Evolutionary conservation across 2,797 vertebrate species (phyloP).

Genomic region (Lutjanus campechanus): DNA sequence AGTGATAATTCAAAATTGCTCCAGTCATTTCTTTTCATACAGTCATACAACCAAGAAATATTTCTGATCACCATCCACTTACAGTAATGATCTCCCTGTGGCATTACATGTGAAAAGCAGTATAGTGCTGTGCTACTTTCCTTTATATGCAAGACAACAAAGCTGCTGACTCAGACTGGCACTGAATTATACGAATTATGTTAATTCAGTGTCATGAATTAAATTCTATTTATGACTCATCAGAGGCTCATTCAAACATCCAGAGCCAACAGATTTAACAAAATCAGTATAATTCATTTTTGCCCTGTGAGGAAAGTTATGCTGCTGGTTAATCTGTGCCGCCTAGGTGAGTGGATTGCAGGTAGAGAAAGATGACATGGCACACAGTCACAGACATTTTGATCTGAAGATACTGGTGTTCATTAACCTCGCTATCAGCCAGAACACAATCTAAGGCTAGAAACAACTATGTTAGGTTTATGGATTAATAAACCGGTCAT

Average conservation of each 20-base stretch:
- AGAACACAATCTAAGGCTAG: not conserved
- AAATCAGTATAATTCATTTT: slow-evolving; percentile 41
- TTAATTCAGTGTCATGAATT: slow-evolving; percentile 52
- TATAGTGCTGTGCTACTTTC: not conserved
- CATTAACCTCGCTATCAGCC: slow-evolving; percentile 3
- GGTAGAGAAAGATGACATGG: slow-evolving; percentile 11
- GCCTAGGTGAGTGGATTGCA: not conserved
- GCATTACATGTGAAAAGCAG: slow-evolving; percentile 3
- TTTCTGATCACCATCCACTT: slow-evolving; percentile 21
- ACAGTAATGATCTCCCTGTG: slow-evolving; percentile 21
- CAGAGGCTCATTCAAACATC: slow-evolving; percentile 53
- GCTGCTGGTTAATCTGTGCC: slow-evolving; percentile 18
- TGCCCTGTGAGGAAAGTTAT: slow-evolving; percentile 29
- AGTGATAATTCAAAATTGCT: not conserved
- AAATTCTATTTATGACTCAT: slow-evolving; percentile 52
- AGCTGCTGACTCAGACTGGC: slow-evolving; percentile 58
- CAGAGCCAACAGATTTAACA: slow-evolving; percentile 53
- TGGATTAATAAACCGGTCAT: slow-evolving; percentile 5
- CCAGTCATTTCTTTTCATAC: not conserved
- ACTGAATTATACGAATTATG: slow-evolving; percentile 56
- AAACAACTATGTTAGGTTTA: slow-evolving; percentile 2
- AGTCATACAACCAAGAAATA: not conserved
- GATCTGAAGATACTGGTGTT: not conserved
- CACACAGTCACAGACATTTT: not conserved
- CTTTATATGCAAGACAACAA: slow-evolving; percentile 24